Percentiles rank a stretch among this genome's conserved stretches.
Evolutionary conservation across 2,888 invertebrate genomes (phyloP).

Genomic region (Digitonthophagus gazella): DNA sequence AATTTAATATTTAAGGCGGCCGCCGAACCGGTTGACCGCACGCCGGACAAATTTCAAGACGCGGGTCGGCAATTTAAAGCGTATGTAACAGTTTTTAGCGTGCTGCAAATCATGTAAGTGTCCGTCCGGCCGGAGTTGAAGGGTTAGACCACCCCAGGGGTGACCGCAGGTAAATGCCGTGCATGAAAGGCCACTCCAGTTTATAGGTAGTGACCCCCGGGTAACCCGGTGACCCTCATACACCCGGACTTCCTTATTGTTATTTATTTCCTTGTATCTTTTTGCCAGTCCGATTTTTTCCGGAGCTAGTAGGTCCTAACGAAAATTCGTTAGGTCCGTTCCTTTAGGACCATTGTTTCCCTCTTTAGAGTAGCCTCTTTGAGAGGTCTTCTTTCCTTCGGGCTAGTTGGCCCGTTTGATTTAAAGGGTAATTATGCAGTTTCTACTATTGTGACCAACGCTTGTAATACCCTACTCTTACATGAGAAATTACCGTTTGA

Average conservation of each 20-base stretch:
- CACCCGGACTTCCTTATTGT: slow-evolving; percentile 35
- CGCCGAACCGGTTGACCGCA: slow-evolving; percentile 6
- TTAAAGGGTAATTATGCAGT: slow-evolving; percentile 15
- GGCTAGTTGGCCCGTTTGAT: slow-evolving; percentile 4
- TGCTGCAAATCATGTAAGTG: slow-evolving; percentile 44
- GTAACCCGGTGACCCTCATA: slow-evolving; percentile 33
- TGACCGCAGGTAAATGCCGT: slow-evolving; percentile 41
- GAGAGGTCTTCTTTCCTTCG: neutral
- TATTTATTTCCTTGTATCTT: slow-evolving; percentile 39
- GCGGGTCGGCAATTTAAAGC: slow-evolving; percentile 40
- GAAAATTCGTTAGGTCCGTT: slow-evolving; percentile 13
- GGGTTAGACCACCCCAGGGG: slow-evolving; percentile 39
- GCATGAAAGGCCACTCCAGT: slow-evolving; percentile 41
- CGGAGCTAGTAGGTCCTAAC: slow-evolving; percentile 3
- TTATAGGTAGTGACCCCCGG: slow-evolving; percentile 29
- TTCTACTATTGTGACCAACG: neutral
- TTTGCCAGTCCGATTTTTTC: slow-evolving; percentile 27
- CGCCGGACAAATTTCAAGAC: slow-evolving; percentile 6
- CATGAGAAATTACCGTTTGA: slow-evolving; percentile 15
- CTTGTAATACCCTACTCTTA: slow-evolving; percentile 6
- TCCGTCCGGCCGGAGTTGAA: slow-evolving; percentile 35
- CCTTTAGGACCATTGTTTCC: slow-evolving; percentile 7
- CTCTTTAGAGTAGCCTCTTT: neutral
- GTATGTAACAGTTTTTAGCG: slow-evolving; percentile 47
- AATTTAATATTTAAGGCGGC: slow-evolving; percentile 37